Percentiles rank a stretch among this genome's conserved stretches.
Conservation (phyloP, 2,113 vertebrate species). For the Oxygymnocypris stewartii region DNA sequence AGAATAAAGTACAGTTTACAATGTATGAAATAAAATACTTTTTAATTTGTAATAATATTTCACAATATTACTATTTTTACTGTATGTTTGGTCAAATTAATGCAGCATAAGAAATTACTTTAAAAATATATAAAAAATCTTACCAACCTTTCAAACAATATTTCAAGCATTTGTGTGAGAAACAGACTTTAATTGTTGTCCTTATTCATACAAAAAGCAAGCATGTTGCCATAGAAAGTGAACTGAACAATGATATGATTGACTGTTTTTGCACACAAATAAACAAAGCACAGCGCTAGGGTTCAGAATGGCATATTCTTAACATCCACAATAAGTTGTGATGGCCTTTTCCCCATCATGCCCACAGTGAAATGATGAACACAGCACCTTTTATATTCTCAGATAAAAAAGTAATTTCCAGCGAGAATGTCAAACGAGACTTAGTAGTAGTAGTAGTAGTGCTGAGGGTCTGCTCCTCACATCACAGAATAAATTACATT, state of each 20-base stretch:
- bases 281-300: neutral
- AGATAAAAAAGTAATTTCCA: conserved; percentile 23
- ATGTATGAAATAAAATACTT: too few species aligned
- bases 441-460: neutral
- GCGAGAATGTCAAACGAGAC: conserved; percentile 12
- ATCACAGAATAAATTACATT: conserved; percentile 26
- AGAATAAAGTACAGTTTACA: too few species aligned
- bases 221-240: neutral
- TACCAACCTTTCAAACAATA: too few species aligned
- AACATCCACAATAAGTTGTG: neutral
- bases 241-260: neutral
- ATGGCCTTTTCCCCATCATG: neutral
- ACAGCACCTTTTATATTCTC: neutral
- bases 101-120: too few species aligned
- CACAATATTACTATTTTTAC: too few species aligned
- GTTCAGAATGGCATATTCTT: neutral
- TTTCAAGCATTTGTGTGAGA: too few species aligned
- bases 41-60: too few species aligned
- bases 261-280: neutral
- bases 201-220: neutral
- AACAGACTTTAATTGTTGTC: neutral
- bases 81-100: too few species aligned
- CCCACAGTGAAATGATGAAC: neutral
- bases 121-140: too few species aligned
- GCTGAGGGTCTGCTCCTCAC: neutral